Conservation (phyloP, 64 coral and sea anemone species). For the Stichodactyla mertensii region DNA sequence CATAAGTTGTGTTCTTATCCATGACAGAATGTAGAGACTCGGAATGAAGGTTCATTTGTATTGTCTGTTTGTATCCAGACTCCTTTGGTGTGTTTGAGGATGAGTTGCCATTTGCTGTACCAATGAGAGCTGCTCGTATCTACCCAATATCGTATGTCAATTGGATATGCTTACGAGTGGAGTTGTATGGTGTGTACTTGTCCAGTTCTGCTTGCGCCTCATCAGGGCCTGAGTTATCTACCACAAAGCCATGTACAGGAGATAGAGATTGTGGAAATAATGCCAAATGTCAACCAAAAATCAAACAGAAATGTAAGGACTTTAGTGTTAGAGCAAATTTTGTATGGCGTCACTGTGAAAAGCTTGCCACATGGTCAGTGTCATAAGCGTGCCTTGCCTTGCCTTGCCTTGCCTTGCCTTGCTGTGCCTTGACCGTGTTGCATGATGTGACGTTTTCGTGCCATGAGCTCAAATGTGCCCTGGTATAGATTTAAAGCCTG, state of each 20-base stretch:
- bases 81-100: constrained; percentile 43
- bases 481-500: no score
- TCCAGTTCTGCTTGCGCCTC: constrained; percentile 54
- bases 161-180: constrained; percentile 80
- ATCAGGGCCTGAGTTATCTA: constrained; percentile 17
- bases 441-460: no score
- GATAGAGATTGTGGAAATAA: constrained; percentile 80
- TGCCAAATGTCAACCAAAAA: constrained; percentile 52
- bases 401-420: no score
- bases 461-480: no score
- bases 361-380: no score
- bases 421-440: no score
- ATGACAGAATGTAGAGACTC: no score
- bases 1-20: no score
- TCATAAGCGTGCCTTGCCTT: no score
- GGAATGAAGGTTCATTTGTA: no score
- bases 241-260: constrained; percentile 50
- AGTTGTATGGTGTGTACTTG: constrained; percentile 91
- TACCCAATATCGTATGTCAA: constrained; percentile 40
- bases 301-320: constrained; percentile 47
- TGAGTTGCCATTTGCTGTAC: constrained; percentile 45
- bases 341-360: neutral
- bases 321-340: neutral
- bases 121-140: constrained; percentile 52
- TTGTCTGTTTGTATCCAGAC: constrained; percentile 28